These are phyloP conservation scores for Apistogramma diplotaenia DNA, from an alignment of 2,113 vertebrate species.

Conservation along the genomic window DNA sequence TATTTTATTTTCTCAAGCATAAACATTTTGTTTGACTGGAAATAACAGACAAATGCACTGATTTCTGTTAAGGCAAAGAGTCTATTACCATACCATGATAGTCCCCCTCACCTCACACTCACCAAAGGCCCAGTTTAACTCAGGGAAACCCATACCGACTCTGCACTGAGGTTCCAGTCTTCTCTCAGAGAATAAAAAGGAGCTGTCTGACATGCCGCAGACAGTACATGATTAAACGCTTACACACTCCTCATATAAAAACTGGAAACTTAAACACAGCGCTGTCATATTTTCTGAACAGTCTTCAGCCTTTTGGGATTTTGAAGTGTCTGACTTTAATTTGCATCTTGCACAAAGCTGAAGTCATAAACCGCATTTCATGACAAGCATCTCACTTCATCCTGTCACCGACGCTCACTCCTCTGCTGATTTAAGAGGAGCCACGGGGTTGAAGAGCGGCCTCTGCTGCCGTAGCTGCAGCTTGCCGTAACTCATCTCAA, in stretches of 20 bases:
- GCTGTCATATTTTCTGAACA: background rate
- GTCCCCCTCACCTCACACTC: background rate
- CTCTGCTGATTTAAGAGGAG: constrained; percentile 31
- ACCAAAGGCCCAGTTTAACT: background rate
- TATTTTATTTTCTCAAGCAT: background rate
- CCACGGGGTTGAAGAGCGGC: constrained; percentile 43
- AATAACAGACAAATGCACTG: background rate
- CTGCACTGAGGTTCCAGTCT: background rate
- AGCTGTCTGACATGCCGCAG: background rate
- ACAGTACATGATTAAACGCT: background rate
- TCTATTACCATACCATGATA: background rate
- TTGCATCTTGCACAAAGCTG: background rate
- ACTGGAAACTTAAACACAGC: background rate
- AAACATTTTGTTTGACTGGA: background rate
- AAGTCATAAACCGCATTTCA: background rate
- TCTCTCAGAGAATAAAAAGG: background rate
- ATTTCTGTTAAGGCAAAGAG: background rate
- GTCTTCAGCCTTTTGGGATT: background rate
- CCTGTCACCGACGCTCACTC: constrained; percentile 6
- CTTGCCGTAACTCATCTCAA: constrained; percentile 31
- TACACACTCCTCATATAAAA: background rate
- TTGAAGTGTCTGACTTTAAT: background rate
- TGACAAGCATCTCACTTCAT: background rate
- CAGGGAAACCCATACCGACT: background rate
- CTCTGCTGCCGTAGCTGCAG: constrained; percentile 34